These are phyloP conservation scores for Tylochromis polylepis DNA, from an alignment of 2,113 vertebrate genomes.

Conservation along the genomic window DNA sequence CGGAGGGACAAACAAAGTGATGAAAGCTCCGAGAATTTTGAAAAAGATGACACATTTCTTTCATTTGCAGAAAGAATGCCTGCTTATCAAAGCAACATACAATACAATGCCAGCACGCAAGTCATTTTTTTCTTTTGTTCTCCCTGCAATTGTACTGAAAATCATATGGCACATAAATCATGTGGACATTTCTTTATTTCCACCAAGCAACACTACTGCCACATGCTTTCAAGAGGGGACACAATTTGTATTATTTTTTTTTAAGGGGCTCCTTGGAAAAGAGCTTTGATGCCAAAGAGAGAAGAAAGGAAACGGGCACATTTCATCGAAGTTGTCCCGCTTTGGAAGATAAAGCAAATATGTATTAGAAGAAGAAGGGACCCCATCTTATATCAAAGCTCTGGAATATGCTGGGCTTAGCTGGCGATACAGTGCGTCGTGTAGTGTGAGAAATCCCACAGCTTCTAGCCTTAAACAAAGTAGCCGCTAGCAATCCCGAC, in stretches of 20 bases:
- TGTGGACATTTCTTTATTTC: slow-evolving; percentile 40
- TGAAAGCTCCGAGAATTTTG: slow-evolving; percentile 20
- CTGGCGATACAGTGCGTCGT: neutral
- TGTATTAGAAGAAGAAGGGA: neutral
- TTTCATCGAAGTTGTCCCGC: slow-evolving; percentile 19
- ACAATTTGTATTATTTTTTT: slow-evolving; percentile 29
- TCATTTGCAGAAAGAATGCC: slow-evolving; percentile 32
- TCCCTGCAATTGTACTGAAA: slow-evolving; percentile 16
- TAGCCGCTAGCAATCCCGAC: neutral
- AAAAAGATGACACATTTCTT: slow-evolving; percentile 57
- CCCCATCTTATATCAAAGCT: slow-evolving; percentile 14
- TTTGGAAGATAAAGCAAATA: slow-evolving; percentile 21
- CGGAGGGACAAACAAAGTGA: slow-evolving; percentile 45
- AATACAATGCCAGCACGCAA: slow-evolving; percentile 2
- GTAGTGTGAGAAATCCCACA: neutral
- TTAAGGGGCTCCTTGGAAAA: slow-evolving; percentile 10
- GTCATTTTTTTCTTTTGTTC: slow-evolving; percentile 38
- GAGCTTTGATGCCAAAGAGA: slow-evolving; percentile 25
- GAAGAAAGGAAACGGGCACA: neutral
- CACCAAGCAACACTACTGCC: neutral
- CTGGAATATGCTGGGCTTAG: neutral
- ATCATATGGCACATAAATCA: slow-evolving; percentile 58
- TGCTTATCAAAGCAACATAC: slow-evolving; percentile 45
- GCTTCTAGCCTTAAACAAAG: neutral
- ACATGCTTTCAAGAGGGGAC: slow-evolving; percentile 30